phyloP scores from a whole-genome alignment of 1,140 invertebrate genomes.

The Pachypsylla venusta region DNA sequence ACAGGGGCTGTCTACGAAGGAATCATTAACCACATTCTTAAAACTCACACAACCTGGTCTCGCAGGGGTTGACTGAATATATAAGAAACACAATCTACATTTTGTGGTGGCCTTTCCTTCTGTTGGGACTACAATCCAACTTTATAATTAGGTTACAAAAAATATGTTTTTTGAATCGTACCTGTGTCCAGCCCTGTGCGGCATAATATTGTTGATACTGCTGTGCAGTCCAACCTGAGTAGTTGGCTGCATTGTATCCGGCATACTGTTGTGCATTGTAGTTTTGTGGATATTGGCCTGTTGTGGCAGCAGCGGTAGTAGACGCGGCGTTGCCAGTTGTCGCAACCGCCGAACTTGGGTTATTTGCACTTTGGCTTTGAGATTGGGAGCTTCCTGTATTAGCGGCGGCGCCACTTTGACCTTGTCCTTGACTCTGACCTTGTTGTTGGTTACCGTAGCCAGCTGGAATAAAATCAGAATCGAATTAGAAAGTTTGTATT shows the following conservation, averaged over 20 bases:
- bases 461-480: neutral
- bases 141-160: too few relatives aligned
- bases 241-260: constrained; percentile 5
- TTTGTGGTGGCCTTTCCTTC: too few relatives aligned
- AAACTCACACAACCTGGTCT: neutral
- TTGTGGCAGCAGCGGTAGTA: neutral
- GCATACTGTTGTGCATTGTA: neutral
- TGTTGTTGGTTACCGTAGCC: neutral
- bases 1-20: neutral
- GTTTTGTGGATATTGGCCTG: neutral
- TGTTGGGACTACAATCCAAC: too few relatives aligned
- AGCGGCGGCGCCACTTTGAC: neutral
- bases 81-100: neutral
- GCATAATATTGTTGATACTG: constrained; percentile 3
- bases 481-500: too few relatives aligned
- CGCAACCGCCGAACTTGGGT: neutral
- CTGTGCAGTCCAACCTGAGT: neutral
- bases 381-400: neutral
- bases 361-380: neutral
- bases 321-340: neutral
- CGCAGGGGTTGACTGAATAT: neutral
- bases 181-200: constrained; percentile 1
- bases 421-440: neutral
- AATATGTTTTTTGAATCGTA: neutral
- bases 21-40: neutral